These are phyloP conservation scores for Caranx melampygus DNA, from an alignment of 2,113 vertebrate genomes.

Conservation along the genomic window DNA sequence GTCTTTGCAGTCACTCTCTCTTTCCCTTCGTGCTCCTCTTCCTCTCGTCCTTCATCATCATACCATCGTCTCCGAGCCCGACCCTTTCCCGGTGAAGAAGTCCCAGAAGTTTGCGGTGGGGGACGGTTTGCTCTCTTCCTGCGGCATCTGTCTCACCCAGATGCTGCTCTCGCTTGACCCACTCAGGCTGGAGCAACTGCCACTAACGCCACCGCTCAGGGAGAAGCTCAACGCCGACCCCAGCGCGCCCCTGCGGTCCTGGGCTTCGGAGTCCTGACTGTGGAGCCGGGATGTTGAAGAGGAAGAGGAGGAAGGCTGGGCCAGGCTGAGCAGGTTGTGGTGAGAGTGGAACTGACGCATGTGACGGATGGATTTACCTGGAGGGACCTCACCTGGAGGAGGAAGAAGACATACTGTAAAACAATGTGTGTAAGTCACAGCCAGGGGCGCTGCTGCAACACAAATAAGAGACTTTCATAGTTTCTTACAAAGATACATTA, in stretches of 20 bases:
- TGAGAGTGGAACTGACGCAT: constrained; percentile 86
- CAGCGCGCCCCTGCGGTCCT: constrained; percentile 41
- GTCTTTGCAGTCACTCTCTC: background rate
- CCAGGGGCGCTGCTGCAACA: constrained; percentile 46
- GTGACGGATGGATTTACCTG: constrained; percentile 80
- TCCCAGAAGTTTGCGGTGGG: constrained; percentile 83
- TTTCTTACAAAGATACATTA: too few relatives aligned
- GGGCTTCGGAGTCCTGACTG: constrained; percentile 38
- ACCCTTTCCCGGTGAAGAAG: constrained; percentile 85
- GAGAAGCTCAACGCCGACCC: constrained; percentile 40
- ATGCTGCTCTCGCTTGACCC: constrained; percentile 61
- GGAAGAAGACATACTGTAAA: background rate
- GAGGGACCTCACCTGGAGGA: constrained; percentile 63
- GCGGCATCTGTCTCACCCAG: constrained; percentile 72
- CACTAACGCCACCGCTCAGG: constrained; percentile 29
- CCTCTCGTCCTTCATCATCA: constrained; percentile 67
- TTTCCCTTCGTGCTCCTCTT: background rate
- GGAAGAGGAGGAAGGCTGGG: constrained; percentile 56
- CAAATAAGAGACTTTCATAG: background rate
- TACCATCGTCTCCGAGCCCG: constrained; percentile 84
- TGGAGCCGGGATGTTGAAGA: constrained; percentile 44
- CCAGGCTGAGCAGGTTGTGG: constrained; percentile 84
- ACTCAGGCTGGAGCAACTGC: constrained; percentile 70
- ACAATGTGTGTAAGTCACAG: too few relatives aligned
- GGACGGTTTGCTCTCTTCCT: constrained; percentile 68